phyloP scores from a whole-genome alignment of 1,140 invertebrate genomes.

The Caenorhabditis briggsae region DNA sequence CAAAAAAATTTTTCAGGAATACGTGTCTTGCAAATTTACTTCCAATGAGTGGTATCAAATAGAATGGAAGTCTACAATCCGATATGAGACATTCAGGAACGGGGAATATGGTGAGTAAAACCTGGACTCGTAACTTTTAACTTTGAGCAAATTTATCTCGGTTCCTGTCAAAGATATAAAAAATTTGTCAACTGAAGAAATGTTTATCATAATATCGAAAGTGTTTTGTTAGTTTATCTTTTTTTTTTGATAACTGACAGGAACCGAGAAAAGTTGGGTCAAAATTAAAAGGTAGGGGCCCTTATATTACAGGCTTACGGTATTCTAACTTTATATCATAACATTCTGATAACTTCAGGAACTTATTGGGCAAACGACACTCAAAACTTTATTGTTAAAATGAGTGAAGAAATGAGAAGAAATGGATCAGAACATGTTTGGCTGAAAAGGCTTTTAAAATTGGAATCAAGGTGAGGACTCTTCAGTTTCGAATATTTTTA shows the following conservation, averaged over 20 bases:
- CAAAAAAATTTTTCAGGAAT: background rate
- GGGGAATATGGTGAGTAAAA: constrained; percentile 19
- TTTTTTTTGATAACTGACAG: background rate
- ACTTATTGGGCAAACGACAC: constrained; percentile 50
- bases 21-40: constrained; percentile 37
- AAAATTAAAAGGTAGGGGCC: too few relatives aligned
- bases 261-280: background rate
- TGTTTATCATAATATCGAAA: too few relatives aligned
- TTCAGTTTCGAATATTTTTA: background rate
- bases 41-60: constrained; percentile 43
- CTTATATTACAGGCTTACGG: too few relatives aligned
- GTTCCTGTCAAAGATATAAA: too few relatives aligned
- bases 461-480: background rate
- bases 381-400: constrained; percentile 26
- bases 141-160: background rate
- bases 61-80: constrained; percentile 43
- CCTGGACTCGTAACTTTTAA: background rate
- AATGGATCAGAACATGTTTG: constrained; percentile 35
- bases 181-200: too few relatives aligned
- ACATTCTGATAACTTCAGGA: constrained; percentile 11
- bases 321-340: background rate
- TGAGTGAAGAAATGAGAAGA: constrained; percentile 54
- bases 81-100: constrained; percentile 37
- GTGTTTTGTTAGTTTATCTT: too few relatives aligned
- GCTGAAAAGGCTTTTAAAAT: constrained; percentile 42